Evolutionary conservation across 92 coral and sea anemone species (phyloP), one percentile per base, ranked within the genome.

Genomic region (Palythoa heliodiscus): DNA sequence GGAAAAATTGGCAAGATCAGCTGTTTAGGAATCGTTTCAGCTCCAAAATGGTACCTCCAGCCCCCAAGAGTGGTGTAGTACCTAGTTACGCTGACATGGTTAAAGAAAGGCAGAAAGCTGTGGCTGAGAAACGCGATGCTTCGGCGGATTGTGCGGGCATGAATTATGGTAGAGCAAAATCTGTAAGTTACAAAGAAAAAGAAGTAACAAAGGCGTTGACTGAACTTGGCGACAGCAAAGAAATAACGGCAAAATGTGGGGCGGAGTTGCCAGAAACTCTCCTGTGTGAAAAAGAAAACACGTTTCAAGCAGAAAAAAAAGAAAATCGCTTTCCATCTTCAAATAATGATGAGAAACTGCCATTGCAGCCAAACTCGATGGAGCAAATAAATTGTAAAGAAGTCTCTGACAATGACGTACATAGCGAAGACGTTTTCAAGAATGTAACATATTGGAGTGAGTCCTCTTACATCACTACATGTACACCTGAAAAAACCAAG

Each of bases 81-180:
- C 70, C 43, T 12, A 80, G 84, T 15, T 80, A 80, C 8, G 84
- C 84, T 64, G 84, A 64, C 4, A 80, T 80, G 84, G 84, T 80
- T 48, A 80, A 80, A 67, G 84, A 80, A 3, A 60, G 40, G 16
- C 37, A 80, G 39, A 22, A 80, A 23, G 22, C 47, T 12, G 25
- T 47, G 37, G 7, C n/a, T 63, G 60, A 11, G 13, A 80, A 68
- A 6, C 12, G 39, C 14, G 61, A 80, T 7, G 39, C 61, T 11
- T 23, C 74, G 1, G 58, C 24, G 40, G 52, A 67, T 35, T 11
- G 43, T 8, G 3, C 50, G 50, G 25, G 11, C 9, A 7, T 25
- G 7, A 24, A 12, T 25, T 64, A 76, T 12, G 23, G 15, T 7
- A 14, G 7, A 14, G 38, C 20, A 54, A 76, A 52, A 5, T 25